phyloP scores from a whole-genome alignment of 2,888 invertebrate species.

The Leptothorax acervorum region DNA sequence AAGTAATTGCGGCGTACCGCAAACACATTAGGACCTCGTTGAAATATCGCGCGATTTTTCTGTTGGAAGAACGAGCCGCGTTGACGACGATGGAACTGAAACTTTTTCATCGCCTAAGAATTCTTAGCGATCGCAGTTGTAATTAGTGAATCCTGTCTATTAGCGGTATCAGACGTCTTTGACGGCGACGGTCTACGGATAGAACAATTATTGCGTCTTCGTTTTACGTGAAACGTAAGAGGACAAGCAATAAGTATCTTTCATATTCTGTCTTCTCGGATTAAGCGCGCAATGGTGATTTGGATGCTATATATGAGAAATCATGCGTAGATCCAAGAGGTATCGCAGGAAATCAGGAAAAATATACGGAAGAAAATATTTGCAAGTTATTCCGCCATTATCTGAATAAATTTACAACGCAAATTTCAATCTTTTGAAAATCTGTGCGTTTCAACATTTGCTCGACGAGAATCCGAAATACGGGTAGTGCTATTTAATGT shows the following conservation, averaged over 20 bases:
- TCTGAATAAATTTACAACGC: neutral
- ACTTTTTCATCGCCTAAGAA: neutral
- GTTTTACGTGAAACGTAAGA: conserved; percentile 1
- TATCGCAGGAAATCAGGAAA: neutral
- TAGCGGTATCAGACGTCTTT: neutral
- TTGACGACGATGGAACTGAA: conserved; percentile 1
- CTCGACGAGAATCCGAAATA: neutral
- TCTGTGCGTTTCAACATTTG: neutral
- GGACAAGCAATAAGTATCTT: conserved; percentile 1
- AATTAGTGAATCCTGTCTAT: conserved; percentile 30
- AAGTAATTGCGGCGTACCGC: conserved; percentile 50
- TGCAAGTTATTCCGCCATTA: neutral
- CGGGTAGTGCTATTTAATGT: neutral
- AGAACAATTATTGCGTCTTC: conserved; percentile 19
- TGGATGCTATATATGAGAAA: neutral
- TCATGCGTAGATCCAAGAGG: neutral
- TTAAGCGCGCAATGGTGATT: neutral
- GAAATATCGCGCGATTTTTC: conserved; percentile 38
- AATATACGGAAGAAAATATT: neutral
- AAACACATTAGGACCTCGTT: conserved; percentile 20
- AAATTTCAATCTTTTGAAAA: neutral
- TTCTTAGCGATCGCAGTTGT: conserved; percentile 3
- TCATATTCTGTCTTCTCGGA: neutral
- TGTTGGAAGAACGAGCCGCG: neutral
- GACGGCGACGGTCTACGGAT: neutral